Base-by-base conservation (phyloP, 2,797 vertebrate genomes). In the Pyrocephalus nanus region DNA sequence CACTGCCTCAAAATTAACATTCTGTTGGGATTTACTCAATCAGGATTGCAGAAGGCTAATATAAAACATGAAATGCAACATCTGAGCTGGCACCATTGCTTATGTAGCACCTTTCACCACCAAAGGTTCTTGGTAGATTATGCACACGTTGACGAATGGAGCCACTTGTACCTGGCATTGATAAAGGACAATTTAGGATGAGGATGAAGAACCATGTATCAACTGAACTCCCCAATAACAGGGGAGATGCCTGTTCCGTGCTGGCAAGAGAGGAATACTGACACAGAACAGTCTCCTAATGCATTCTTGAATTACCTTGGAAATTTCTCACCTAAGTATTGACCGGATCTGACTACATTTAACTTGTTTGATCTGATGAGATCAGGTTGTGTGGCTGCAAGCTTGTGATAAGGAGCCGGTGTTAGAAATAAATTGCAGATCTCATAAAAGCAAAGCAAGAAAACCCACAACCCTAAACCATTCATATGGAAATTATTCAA, bases 381-480 rank as follows among this genome's bases (percentile, higher is more conserved):
- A 95, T 89, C 75, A 53, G 66, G 64, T 57, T 77, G 40, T 58
- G 61, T 38, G 64, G 57, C 91, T 97, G 87, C 57, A 95, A 36
- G 60, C 27, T 65, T 66, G 75, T 91, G 96, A 93, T 93, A 96
- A 96, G 88, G 76, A 90, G 36, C 53, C 65, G 48, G 50, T 16
- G 38, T 34, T 42, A 67, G 76, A 89, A 92, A 74, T 15, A 78
- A 94, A 86, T 2, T 36, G 22, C 48, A 60, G n/a, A 53, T 22
- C 43, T 79, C 76, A 74, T 60, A 84, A 85, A 90, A 79, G 62
- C 43, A 80, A 92, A 93, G 42, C 55, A 91, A 90, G 79, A 88
- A 95, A 90, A 27, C 29, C 8, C 47, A 64, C 62, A 74, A 54
- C 14, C 22, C 61, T 80, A 76, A 92, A 83, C 21, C 12, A 58